Base-by-base conservation (phyloP, 2,113 vertebrate genomes). In the Macrotis lagotis region DNA sequence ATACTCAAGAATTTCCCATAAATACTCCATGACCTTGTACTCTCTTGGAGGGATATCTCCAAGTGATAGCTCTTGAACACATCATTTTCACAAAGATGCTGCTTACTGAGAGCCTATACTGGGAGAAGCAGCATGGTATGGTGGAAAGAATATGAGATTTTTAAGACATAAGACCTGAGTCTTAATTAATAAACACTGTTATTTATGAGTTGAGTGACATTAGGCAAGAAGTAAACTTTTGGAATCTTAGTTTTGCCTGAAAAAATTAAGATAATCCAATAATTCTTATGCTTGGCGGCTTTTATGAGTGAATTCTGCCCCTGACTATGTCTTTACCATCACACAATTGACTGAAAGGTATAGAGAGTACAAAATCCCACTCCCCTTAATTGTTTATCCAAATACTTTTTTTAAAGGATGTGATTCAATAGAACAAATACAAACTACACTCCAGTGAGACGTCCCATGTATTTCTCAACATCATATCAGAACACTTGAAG, bases 101-200 rank as follows among this genome's bases (percentile, higher is more conserved):
- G 14, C 66, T 74, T 74, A 19, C 37, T 74, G 66, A 74, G 14
- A 74, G 14, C 31, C 66, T 74, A 5, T 74, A 37, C 19, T 74
- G 12, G 37, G 14, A n/a, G 66, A 74, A 7, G 37, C 12, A 74
- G 14, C 37, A n/a, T 74, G 66, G 37, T n/a, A 74, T 37, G 19
- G 16, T 74, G 66, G 37, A n/a, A 74, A 19, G 14, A 74, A n/a
- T n/a, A 74, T 74, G 31, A n/a, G 66, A n/a, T 74, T 74, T 74
- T 74, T 74, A n/a, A n/a, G 59, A 37, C 31, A 28, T 90, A 53
- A 92, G 55, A 25, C 74, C 90, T 89, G 92, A 28, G 26, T 93
- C 94, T 90, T 49, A 50, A 53, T 51, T 51, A 88, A 74, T 74
- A 83, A 90, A 9, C n/a, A 95, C 89, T 91, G 22, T 31, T 48